Conservation (phyloP, 1,140 invertebrate genomes). For the Rhopalosiphum padi region DNA sequence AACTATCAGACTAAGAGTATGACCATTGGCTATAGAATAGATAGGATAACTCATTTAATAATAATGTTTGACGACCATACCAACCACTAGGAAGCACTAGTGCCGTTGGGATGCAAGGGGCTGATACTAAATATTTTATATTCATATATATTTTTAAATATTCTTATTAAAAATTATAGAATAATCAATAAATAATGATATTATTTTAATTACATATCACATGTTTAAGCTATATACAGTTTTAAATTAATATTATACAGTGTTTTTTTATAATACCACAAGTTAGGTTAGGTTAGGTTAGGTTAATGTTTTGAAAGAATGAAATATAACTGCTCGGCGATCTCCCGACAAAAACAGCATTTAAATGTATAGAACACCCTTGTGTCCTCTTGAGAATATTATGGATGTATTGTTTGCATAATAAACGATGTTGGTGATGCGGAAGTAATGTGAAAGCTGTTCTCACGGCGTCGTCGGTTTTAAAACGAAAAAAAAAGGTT, state of each 20-base stretch:
- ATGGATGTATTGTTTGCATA: not conserved
- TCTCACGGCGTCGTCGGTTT: not conserved
- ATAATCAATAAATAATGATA: not conserved
- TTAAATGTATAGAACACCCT: not conserved
- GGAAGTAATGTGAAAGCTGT: not conserved
- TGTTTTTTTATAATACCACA: not conserved
- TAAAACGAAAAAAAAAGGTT: not conserved
- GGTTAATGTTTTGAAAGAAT: not conserved
- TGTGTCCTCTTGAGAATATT: not conserved
- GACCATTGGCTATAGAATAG: too few relatives aligned
- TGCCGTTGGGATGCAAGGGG: too few relatives aligned
- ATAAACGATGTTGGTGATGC: not conserved
- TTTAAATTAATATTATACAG: not conserved
- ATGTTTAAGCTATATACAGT: not conserved
- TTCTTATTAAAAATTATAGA: not conserved
- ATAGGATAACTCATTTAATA: too few relatives aligned
- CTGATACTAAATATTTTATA: too few relatives aligned
- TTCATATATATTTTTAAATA: too few relatives aligned
- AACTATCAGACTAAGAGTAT: not conserved
- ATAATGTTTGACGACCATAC: too few relatives aligned
- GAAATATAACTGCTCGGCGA: rapidly evolving
- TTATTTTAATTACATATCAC: not conserved
- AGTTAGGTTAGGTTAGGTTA: not conserved
- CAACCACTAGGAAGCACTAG: too few relatives aligned
- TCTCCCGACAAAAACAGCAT: not conserved